A percentile compares a stretch with the other conserved stretches of the same genome.
Evolutionary conservation across 2,113 vertebrate species (phyloP).

Genomic region (Cyprinodon variegatus): DNA sequence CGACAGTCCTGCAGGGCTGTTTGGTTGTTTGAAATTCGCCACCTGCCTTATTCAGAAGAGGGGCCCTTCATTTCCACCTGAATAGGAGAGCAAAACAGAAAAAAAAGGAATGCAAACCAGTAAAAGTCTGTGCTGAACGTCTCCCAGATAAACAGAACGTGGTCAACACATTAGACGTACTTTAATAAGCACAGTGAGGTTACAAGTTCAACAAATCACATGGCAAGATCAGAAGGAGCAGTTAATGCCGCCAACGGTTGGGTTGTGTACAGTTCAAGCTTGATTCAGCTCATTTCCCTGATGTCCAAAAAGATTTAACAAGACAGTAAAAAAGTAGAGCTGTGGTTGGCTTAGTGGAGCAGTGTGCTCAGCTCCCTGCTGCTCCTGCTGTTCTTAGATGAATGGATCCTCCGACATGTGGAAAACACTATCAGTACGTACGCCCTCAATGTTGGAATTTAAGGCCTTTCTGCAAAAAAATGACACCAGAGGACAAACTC

Average conservation of each 20-base stretch:
- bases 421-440: neutral
- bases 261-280: neutral
- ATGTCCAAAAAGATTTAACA: neutral
- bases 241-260: neutral
- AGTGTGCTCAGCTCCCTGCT: neutral
- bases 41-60: conserved; percentile 57
- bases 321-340: neutral
- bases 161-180: conserved; percentile 61
- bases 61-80: conserved; percentile 26
- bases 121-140: conserved; percentile 51
- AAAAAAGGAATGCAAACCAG: conserved; percentile 65
- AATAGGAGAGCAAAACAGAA: conserved; percentile 24
- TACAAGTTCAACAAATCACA: conserved; percentile 37
- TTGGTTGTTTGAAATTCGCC: conserved; percentile 52
- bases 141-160: conserved; percentile 34
- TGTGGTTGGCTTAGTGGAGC: neutral
- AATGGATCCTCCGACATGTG: neutral
- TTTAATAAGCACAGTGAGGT: conserved; percentile 51
- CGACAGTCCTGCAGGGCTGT: conserved; percentile 15
- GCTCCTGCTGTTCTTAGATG: neutral
- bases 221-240: conserved; percentile 3
- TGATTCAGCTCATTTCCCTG: neutral
- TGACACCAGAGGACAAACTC: neutral
- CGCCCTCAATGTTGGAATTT: neutral
- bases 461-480: neutral